Evolutionary conservation across 2,888 invertebrate genomes (phyloP), one percentile per base, ranked within the genome.

Genomic region (Bellardia bayeri): DNA sequence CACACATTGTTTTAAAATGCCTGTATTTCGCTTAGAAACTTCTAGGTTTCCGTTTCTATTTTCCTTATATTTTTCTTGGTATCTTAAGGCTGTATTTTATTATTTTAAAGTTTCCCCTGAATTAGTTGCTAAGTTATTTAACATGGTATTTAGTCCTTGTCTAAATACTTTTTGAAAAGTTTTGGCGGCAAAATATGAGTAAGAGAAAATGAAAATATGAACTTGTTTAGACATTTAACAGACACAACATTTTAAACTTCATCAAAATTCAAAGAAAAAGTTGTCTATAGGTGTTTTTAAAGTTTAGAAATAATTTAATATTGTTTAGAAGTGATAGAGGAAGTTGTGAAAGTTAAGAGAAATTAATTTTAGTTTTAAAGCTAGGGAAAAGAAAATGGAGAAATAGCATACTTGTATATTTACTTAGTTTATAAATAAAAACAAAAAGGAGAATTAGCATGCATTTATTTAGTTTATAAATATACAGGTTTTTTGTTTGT

Each of bases 71-170:
- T 23, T 23, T 23, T 1, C 4, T 33, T 33, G 3, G 2, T 33
- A 5, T 33, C 33, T 42, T 37, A 42, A 64, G 3, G 3, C 16
- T 37, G 37, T 37, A 13, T 16, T 16, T 1, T 54, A 8, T n/a
- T 74, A 58, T 33, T 69, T 9, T n/a, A 58, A 74, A 74, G 58
- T 74, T 74, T 58, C 45, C 74, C 14, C 61, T 74, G 74, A 58
- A 72, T 72, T 71, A 37, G 6, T 56, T 13, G n/a, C 40, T 64
- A 64, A 51, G 42, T 42, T 23, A 16, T 45, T 61, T 30, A 8
- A 45, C 30, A 58, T 30, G 58, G 58, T 42, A 6, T 58, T 74
- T 61, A 58, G 42, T n/a, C 45, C 45, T 74, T 74, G 30, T 45
- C n/a, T 61, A 30, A 58, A 58, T 45, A 58, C 42, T 58, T 45